Conservation (phyloP, 2,113 vertebrate species). For the Recurvirostra avosetta region DNA sequence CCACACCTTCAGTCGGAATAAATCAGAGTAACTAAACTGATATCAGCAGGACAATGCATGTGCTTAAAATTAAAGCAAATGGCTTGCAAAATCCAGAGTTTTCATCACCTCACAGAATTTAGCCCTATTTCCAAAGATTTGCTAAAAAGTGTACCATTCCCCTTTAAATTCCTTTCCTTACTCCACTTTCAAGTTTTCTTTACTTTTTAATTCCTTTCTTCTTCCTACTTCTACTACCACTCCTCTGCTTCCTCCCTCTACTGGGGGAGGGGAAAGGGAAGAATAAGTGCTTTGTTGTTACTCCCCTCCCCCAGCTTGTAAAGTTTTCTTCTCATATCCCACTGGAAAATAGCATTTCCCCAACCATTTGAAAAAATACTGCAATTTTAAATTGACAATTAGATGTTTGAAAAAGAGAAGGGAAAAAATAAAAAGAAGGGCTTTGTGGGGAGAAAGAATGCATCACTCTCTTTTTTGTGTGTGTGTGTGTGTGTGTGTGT, state of each 20-base stretch:
- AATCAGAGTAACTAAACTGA: neutral
- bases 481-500: neutral
- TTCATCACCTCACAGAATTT: neutral
- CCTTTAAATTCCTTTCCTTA: slow-evolving; percentile 32
- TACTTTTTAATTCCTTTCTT: slow-evolving; percentile 62
- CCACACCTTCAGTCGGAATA: neutral
- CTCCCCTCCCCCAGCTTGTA: slow-evolving; percentile 41
- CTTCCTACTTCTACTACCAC: slow-evolving; percentile 42
- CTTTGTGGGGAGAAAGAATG: neutral
- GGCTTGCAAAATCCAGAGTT: neutral
- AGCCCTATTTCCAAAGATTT: neutral
- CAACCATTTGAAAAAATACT: neutral
- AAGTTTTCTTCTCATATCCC: slow-evolving; percentile 14
- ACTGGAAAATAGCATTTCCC: slow-evolving; percentile 16
- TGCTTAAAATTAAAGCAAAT: neutral
- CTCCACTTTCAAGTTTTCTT: slow-evolving; percentile 27
- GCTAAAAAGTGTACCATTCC: neutral
- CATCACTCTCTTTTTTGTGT: neutral
- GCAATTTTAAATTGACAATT: neutral
- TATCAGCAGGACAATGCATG: fast-evolving
- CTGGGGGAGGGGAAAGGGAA: slow-evolving; percentile 60
- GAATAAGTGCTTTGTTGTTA: slow-evolving; percentile 63
- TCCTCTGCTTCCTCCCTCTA: slow-evolving; percentile 52
- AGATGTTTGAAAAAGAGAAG: neutral
- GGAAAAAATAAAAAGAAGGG: neutral